Conservation (phyloP, 2,797 vertebrate species). For the Fundulus diaphanus region DNA sequence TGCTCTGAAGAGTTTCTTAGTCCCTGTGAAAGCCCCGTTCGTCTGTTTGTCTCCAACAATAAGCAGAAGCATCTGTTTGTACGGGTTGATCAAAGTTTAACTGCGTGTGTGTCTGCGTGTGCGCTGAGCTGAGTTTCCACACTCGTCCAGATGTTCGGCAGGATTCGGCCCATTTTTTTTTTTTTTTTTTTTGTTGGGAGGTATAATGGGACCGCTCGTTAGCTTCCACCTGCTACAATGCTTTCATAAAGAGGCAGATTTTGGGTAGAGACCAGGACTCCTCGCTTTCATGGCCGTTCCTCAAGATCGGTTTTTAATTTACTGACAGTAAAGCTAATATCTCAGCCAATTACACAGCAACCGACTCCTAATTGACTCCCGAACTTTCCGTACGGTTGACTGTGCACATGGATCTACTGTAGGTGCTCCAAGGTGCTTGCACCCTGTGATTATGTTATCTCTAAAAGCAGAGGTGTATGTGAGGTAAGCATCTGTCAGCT, state of each 20-base stretch:
- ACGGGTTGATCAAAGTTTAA: slow-evolving; percentile 11
- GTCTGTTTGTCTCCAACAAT: background rate
- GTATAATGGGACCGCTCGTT: slow-evolving; percentile 56
- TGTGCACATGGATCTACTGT: slow-evolving; percentile 68
- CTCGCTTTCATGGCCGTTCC: slow-evolving; percentile 68
- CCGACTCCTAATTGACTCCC: slow-evolving; percentile 82
- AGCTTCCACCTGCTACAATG: slow-evolving; percentile 59
- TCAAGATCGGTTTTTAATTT: slow-evolving; percentile 86
- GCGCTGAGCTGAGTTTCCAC: slow-evolving; percentile 10
- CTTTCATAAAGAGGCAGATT: slow-evolving; percentile 43
- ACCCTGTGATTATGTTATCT: slow-evolving; percentile 64
- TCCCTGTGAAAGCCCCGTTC: slow-evolving; percentile 8
- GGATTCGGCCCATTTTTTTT: slow-evolving; percentile 28
- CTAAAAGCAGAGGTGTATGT: slow-evolving; percentile 29
- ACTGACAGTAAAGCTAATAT: slow-evolving; percentile 84
- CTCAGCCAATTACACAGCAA: slow-evolving; percentile 85
- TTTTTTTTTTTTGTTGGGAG: background rate
- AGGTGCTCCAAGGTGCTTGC: slow-evolving; percentile 56
- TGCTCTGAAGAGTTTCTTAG: slow-evolving; percentile 35
- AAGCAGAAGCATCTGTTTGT: background rate
- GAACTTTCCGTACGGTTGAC: slow-evolving; percentile 66
- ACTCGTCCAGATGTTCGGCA: slow-evolving; percentile 66
- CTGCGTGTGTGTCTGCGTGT: background rate
- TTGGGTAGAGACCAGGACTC: slow-evolving; percentile 44
- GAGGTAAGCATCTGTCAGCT: slow-evolving; percentile 8